Evolutionary conservation across 2,888 invertebrate species (phyloP).

Genomic region (Eristalinus sepulchralis): DNA sequence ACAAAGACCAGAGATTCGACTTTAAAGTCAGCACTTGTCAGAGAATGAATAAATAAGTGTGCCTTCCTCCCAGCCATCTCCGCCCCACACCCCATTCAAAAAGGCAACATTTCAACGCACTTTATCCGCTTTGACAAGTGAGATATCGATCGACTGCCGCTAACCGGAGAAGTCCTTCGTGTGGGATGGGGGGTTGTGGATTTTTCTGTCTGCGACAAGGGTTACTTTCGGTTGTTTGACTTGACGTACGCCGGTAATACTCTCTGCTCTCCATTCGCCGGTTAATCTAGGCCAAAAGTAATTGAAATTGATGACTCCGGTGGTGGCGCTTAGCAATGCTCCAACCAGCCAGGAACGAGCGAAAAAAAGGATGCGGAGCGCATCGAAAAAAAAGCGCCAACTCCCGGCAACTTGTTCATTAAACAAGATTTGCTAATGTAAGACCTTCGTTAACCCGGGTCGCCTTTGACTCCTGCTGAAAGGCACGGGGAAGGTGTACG

Average conservation of each 20-base stretch:
- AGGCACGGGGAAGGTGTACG: conserved; percentile 3
- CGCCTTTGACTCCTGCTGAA: conserved; percentile 13
- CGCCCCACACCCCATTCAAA: background rate
- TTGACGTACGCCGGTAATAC: background rate
- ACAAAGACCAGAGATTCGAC: background rate
- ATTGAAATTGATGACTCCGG: conserved; percentile 60
- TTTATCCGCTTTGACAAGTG: background rate
- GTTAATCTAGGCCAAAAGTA: conserved; percentile 48
- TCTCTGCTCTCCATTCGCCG: background rate
- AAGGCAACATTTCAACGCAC: background rate
- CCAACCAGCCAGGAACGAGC: background rate
- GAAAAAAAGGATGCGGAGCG: background rate
- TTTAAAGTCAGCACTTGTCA: background rate
- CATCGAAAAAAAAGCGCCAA: background rate
- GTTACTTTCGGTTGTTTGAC: background rate
- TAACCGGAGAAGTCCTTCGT: background rate
- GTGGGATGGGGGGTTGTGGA: background rate
- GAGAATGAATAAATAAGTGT: background rate
- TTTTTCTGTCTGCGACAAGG: background rate
- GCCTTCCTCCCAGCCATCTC: background rate
- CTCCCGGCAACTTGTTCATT: conserved; percentile 21
- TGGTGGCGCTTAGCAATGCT: conserved; percentile 15
- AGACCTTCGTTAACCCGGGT: conserved; percentile 33
- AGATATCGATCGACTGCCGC: background rate
- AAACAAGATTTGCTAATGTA: conserved; percentile 43